These are phyloP conservation scores for Netelia virgata DNA, from an alignment of 2,888 invertebrate species.

Conservation along the genomic window DNA sequence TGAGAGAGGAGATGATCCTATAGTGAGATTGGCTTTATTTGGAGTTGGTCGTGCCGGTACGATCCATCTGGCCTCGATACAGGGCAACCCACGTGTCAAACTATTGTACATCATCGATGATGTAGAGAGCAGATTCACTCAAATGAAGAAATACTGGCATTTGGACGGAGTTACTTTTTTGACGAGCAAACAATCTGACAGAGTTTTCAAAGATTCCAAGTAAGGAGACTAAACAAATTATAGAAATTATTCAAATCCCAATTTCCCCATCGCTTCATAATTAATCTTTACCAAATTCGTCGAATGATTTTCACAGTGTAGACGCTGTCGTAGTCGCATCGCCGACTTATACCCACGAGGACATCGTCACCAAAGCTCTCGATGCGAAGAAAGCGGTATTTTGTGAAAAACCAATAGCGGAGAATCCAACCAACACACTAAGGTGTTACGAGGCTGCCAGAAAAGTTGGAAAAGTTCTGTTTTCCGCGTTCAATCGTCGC, in stretches of 20 bases:
- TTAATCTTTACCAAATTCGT: conserved; percentile 8
- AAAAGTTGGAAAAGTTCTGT: conserved; percentile 86
- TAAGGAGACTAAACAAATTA: conserved; percentile 76
- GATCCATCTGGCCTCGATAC: conserved; percentile 86
- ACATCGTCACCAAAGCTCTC: conserved; percentile 86
- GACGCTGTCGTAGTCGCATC: conserved; percentile 87
- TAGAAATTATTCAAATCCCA: neutral
- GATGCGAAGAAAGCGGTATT: conserved; percentile 88
- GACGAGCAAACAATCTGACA: conserved; percentile 85
- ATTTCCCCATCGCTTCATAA: neutral
- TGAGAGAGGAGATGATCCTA: conserved; percentile 74
- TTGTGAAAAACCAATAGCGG: conserved; percentile 90
- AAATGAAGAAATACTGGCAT: conserved; percentile 86
- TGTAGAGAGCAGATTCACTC: conserved; percentile 84
- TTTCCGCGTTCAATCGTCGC: conserved; percentile 89
- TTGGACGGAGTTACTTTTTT: conserved; percentile 85
- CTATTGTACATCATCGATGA: conserved; percentile 88
- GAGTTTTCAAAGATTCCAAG: conserved; percentile 86
- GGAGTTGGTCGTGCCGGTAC: conserved; percentile 88
- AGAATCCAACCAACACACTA: conserved; percentile 86
- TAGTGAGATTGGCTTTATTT: conserved; percentile 86
- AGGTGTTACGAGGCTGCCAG: conserved; percentile 88
- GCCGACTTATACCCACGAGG: conserved; percentile 88
- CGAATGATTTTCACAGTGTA: conserved; percentile 81
- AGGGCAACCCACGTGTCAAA: conserved; percentile 85